A percentile compares a stretch with the other conserved stretches of the same genome.
Evolutionary conservation across 2,113 vertebrate genomes (phyloP).

Genomic region (Prietella phreatophila): DNA sequence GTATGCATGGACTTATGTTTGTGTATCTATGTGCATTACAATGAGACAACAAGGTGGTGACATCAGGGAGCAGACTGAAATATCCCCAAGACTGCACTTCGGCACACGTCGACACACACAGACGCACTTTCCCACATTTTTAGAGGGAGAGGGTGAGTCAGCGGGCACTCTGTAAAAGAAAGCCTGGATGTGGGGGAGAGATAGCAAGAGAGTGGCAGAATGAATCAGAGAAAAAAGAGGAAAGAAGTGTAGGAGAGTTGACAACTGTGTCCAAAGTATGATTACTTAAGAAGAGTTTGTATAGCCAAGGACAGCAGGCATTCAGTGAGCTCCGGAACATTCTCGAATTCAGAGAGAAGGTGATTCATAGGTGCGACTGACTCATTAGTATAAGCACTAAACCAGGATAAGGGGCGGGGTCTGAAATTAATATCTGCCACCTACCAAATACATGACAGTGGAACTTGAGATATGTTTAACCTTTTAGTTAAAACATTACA

Average conservation of each 20-base stretch:
- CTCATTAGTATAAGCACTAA: not conserved
- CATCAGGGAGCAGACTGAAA: conserved; percentile 25
- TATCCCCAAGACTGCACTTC: conserved; percentile 34
- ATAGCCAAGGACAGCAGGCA: conserved; percentile 18
- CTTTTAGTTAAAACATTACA: not conserved
- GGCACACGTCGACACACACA: conserved; percentile 21
- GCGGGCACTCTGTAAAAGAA: conserved; percentile 11
- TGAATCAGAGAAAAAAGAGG: conserved; percentile 22
- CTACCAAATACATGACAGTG: not conserved
- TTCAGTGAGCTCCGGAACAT: conserved; percentile 10
- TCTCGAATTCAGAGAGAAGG: not conserved
- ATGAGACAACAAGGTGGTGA: conserved; percentile 34
- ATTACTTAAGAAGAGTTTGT: conserved; percentile 35
- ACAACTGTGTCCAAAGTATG: conserved; percentile 14
- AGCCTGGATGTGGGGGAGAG: conserved; percentile 18
- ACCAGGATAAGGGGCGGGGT: not conserved
- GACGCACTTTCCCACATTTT: conserved; percentile 16
- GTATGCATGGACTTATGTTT: not conserved
- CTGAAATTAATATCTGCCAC: conserved; percentile 5
- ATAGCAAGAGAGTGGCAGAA: conserved; percentile 4
- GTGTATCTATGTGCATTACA: conserved; percentile 15
- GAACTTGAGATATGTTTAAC: not conserved
- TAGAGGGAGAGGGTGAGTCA: conserved; percentile 40
- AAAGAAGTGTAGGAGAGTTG: conserved; percentile 19
- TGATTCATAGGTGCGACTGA: conserved; percentile 15